Evolutionary conservation across 2,888 invertebrate genomes (phyloP), one percentile per base, ranked within the genome.

Genomic region (Caenorhabditis sp.): DNA sequence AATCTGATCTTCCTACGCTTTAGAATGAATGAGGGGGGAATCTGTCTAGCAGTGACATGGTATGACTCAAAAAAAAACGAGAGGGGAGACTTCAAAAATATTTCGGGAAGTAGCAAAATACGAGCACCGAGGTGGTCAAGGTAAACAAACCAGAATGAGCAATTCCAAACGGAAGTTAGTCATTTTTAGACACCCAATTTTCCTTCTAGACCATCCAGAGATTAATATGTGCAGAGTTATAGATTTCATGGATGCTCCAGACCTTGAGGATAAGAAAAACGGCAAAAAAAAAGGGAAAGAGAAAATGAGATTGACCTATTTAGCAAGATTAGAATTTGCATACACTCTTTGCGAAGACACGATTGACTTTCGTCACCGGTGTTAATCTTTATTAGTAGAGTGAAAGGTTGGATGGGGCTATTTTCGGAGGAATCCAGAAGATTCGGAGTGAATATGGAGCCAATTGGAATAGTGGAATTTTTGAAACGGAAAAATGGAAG

Each of bases 301-400:
- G 61, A 28, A 56, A 69, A 56, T 54, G 41, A 69, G 69, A 56
- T 69, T 56, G 56, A 69, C 69, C 69, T 69, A 56, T 54, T 26
- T 38, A 12, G 38, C 12, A 14, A 54, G 54, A 54, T 54, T 24
- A 54, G 47, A 47, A 19, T 47, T 47, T 47, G 47, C 47, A 47
- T 10, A 47, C 47, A 47, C 19, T 19, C 16, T 44, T 44, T 44
- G 12, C n/a, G 12, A 12, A 14, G 14, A 14, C 7, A 31, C 31
- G 31, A 47, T 47, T 24, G 22, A 63, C 26, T 35, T 38, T 68
- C 54, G 68, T 68, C 68, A 68, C 54, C n/a, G n/a, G n/a, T n/a
- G n/a, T n/a, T 61, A 61, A 61, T 63, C 63, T 3, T 44, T 44
- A 44, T 44, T 44, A 44, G 14, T 47, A 19, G 3, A 19, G 47